Evolutionary conservation across 2,113 vertebrate genomes (phyloP).

Genomic region (Paracyprichromis sp.): DNA sequence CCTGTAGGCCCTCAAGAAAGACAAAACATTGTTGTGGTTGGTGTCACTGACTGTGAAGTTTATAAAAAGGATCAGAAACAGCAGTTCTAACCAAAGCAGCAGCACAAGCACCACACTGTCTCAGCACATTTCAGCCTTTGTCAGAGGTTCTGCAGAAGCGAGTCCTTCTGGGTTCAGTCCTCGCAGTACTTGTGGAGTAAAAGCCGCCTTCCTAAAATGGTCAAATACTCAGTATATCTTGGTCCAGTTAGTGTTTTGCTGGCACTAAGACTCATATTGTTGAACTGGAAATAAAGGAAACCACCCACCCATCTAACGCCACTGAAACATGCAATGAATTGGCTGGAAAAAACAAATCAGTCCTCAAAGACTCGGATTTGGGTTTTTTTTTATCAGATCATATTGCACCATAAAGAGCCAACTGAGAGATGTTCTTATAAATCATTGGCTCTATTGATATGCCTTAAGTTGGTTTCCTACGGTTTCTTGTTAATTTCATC

Average conservation of each 20-base stretch:
- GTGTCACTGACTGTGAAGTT: neutral
- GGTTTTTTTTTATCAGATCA: rapidly evolving
- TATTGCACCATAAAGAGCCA: neutral
- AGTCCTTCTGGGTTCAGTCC: neutral
- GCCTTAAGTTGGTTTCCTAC: neutral
- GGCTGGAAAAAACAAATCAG: neutral
- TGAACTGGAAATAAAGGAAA: neutral
- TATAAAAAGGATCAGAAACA: neutral
- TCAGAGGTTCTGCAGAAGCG: neutral
- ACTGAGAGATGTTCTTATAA: neutral
- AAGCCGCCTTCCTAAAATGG: neutral
- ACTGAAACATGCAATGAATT: neutral
- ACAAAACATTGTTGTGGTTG: neutral
- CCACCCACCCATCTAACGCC: neutral
- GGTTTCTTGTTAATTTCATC: neutral
- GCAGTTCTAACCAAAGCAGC: neutral
- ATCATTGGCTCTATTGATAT: neutral
- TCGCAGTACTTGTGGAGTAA: neutral
- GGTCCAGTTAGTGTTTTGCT: neutral
- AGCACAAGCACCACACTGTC: rapidly evolving
- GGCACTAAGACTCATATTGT: neutral
- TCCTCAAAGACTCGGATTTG: neutral
- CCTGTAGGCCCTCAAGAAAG: neutral
- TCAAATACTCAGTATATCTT: neutral
- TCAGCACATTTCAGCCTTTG: neutral